These are phyloP conservation scores for Strigamia transsilvanica DNA, from an alignment of 2,888 invertebrate genomes.

Conservation along the genomic window DNA sequence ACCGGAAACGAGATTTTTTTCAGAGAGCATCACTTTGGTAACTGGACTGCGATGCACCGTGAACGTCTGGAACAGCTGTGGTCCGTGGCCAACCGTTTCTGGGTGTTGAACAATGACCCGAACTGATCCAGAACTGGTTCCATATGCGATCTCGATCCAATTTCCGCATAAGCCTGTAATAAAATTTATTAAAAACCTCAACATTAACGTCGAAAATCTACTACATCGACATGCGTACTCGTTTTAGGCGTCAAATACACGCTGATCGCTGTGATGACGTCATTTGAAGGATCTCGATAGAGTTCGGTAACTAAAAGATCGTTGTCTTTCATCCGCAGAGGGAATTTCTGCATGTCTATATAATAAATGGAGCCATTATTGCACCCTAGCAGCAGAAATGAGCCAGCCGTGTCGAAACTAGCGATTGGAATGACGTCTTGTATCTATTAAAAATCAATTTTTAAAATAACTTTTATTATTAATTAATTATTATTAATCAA, in stretches of 20 bases:
- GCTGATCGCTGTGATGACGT: slow-evolving; percentile 96
- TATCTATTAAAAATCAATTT: slow-evolving; percentile 66
- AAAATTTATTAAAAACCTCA: neutral
- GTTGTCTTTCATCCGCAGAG: slow-evolving; percentile 97
- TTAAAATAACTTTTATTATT: neutral
- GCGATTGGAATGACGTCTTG: slow-evolving; percentile 95
- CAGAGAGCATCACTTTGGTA: slow-evolving; percentile 92
- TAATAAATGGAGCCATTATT: slow-evolving; percentile 97
- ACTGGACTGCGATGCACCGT: slow-evolving; percentile 96
- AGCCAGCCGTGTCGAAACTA: slow-evolving; percentile 96
- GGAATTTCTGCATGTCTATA: slow-evolving; percentile 99
- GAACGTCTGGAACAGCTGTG: slow-evolving; percentile 97
- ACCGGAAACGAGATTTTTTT: slow-evolving; percentile 87
- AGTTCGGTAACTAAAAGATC: slow-evolving; percentile 96
- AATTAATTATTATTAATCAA: too few species aligned
- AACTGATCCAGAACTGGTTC: slow-evolving; percentile 93
- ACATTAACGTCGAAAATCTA: neutral
- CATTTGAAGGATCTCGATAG: slow-evolving; percentile 89
- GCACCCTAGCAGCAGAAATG: slow-evolving; percentile 92
- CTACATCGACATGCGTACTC: slow-evolving; percentile 73
- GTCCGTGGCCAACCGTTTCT: slow-evolving; percentile 97
- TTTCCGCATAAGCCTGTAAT: slow-evolving; percentile 89
- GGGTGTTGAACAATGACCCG: slow-evolving; percentile 98
- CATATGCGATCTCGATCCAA: slow-evolving; percentile 99
- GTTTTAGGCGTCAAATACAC: slow-evolving; percentile 99